Percentiles rank a stretch among this genome's conserved stretches.
Evolutionary conservation across 2,888 invertebrate species (phyloP).

Genomic region (Oeneis ivallda): DNA sequence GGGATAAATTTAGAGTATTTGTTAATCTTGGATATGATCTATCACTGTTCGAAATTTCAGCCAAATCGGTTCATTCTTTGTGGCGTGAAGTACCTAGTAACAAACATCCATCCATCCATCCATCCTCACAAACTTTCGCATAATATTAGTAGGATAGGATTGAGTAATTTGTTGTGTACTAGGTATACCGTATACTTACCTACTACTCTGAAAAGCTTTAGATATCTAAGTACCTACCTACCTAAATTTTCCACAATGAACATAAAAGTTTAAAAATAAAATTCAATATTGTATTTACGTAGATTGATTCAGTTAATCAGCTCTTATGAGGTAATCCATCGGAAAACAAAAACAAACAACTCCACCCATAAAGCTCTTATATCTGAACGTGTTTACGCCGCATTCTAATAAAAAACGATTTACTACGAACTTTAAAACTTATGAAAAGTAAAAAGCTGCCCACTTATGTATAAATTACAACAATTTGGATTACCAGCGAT

Average conservation of each 20-base stretch:
- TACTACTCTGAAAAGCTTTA: no score
- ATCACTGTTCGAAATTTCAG: no score
- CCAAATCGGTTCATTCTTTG: no score
- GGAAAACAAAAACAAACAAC: slow-evolving; percentile 5
- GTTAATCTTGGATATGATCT: no score
- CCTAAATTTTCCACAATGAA: background rate
- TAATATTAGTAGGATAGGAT: no score
- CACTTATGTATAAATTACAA: background rate
- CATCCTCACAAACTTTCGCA: no score
- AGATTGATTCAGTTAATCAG: background rate
- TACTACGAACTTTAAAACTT: background rate
- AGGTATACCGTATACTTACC: no score
- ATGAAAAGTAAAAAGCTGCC: slow-evolving; percentile 8
- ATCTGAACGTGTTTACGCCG: background rate
- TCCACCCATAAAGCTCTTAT: background rate
- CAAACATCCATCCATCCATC: no score
- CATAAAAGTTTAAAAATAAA: background rate
- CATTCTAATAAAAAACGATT: slow-evolving; percentile 8
- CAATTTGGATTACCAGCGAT: slow-evolving; percentile 28
- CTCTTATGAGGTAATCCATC: slow-evolving; percentile 7
- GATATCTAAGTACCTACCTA: no score
- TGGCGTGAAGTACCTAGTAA: no score
- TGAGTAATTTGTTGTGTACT: no score
- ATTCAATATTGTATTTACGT: background rate
- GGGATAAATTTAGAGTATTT: no score